Evolutionary conservation across 2,113 vertebrate species (phyloP).

Genomic region (Gobius niger): DNA sequence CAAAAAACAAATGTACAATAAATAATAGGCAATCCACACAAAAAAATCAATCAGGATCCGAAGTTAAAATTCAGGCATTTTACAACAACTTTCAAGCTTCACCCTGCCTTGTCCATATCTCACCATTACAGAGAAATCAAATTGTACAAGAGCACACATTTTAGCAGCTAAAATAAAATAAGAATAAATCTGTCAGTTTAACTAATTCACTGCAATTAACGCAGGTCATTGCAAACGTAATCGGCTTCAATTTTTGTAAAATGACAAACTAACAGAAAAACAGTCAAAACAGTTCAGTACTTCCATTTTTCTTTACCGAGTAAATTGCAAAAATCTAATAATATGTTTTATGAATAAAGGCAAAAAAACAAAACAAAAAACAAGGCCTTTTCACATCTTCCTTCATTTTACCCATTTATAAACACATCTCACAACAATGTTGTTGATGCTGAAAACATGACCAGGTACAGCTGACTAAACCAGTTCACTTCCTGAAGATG

Average conservation of each 20-base stretch:
- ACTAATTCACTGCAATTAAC: too few relatives aligned
- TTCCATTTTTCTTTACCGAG: too few relatives aligned
- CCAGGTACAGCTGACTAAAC: constrained; percentile 1
- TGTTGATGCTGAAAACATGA: constrained; percentile 10
- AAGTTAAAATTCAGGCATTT: background rate
- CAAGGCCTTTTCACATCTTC: too few relatives aligned
- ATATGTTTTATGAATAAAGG: too few relatives aligned
- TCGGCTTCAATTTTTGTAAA: too few relatives aligned
- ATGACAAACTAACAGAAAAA: too few relatives aligned
- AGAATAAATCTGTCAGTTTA: too few relatives aligned
- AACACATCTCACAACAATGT: background rate
- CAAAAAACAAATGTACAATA: constrained; percentile 31
- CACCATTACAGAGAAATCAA: background rate
- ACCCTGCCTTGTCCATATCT: background rate
- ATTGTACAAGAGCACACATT: background rate
- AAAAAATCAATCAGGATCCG: background rate
- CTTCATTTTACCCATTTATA: background rate
- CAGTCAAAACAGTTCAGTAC: too few relatives aligned
- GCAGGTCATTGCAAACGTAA: too few relatives aligned
- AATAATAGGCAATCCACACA: constrained; percentile 34
- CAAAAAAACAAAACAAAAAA: too few relatives aligned
- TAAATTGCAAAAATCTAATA: too few relatives aligned
- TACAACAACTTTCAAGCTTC: background rate
- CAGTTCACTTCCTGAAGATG: background rate
- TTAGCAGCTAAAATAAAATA: background rate